Percentiles rank a stretch among this genome's conserved stretches.
Conservation (phyloP, 2,888 invertebrate species). For the Nemotelus nigrinus region DNA sequence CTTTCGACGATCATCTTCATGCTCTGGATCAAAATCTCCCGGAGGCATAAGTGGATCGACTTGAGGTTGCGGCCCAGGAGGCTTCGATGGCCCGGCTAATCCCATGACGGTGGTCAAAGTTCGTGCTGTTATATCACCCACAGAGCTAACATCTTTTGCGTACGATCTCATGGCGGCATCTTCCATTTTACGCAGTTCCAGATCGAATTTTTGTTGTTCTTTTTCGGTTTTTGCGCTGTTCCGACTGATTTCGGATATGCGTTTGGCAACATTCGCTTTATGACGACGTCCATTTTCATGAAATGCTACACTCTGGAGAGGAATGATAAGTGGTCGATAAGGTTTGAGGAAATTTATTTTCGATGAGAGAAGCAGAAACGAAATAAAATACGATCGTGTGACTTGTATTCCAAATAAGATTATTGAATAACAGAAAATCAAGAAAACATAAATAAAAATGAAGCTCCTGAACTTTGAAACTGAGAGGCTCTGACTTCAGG, state of each 20-base stretch:
- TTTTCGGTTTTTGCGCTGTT: slow-evolving; percentile 84
- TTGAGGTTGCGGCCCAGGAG: slow-evolving; percentile 53
- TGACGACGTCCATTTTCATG: slow-evolving; percentile 94
- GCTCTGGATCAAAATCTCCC: slow-evolving; percentile 60
- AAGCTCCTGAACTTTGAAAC: too few relatives aligned
- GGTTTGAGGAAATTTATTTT: slow-evolving; percentile 3
- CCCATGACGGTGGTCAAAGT: slow-evolving; percentile 59
- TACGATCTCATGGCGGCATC: slow-evolving; percentile 89
- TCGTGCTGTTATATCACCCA: slow-evolving; percentile 62
- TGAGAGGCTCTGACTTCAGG: too few relatives aligned
- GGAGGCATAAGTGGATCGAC: slow-evolving; percentile 62
- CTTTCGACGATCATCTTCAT: slow-evolving; percentile 56
- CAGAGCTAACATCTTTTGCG: slow-evolving; percentile 77
- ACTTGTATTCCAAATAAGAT: too few relatives aligned
- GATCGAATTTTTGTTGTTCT: slow-evolving; percentile 79
- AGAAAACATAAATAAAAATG: too few relatives aligned
- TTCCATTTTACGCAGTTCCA: slow-evolving; percentile 88
- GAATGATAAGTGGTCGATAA: neutral
- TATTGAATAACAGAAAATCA: too few relatives aligned
- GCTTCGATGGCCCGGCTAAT: slow-evolving; percentile 19
- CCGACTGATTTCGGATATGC: slow-evolving; percentile 84
- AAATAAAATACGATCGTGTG: too few relatives aligned
- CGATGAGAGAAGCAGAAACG: neutral
- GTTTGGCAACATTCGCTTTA: slow-evolving; percentile 89
- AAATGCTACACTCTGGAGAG: slow-evolving; percentile 85